Base-by-base conservation (phyloP, 2,113 vertebrate species). In the Callipepla californica region DNA sequence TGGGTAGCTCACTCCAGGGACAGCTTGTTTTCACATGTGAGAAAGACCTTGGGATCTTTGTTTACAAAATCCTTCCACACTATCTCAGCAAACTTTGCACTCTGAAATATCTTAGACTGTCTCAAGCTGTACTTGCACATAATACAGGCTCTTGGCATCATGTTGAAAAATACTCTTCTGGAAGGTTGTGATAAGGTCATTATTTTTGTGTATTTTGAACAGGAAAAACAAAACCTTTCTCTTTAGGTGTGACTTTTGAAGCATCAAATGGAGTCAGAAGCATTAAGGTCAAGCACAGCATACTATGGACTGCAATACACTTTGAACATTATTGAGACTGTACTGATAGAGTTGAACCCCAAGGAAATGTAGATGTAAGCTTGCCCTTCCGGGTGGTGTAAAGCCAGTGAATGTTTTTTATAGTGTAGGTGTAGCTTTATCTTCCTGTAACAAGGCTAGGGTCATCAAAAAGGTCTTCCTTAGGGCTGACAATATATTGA, bases 131-230 rank as follows among this genome's bases (percentile, higher is more conserved):
- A 38, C 22, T 22, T 5, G 21, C 12, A 32, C 19, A 13, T 16
- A 30, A 13, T 42, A 78, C 1, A 74, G 72, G 18, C 9, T 38
- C 16, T 28, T 74, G 63, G 14, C 16, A 42, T 13, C 0, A 0
- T 28, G 8, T 73, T 85, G 30, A 16, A 62, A 84, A 58, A 5
- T 1, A 22, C 2, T 12, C 45, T 83, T 50, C 57, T 59, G 16
- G 16, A 15, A 55, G 34, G 20, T 38, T 80, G 17, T 6, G 5
- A 36, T 61, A 69, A 57, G 17, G n/a, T 66, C 18, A 1, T 69
- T 66, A 38, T 77, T 80, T 80, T 65, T 51, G 5, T 7, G 1
- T 78, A 11, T 47, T 81, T 76, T 36, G 36, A 81, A 65, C 11
- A 75, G 38, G 8, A 78, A 50, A 94, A 90, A 2, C 16, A 38